phyloP scores from a whole-genome alignment of 2,113 vertebrate genomes.

The Pygoscelis antarcticus region DNA sequence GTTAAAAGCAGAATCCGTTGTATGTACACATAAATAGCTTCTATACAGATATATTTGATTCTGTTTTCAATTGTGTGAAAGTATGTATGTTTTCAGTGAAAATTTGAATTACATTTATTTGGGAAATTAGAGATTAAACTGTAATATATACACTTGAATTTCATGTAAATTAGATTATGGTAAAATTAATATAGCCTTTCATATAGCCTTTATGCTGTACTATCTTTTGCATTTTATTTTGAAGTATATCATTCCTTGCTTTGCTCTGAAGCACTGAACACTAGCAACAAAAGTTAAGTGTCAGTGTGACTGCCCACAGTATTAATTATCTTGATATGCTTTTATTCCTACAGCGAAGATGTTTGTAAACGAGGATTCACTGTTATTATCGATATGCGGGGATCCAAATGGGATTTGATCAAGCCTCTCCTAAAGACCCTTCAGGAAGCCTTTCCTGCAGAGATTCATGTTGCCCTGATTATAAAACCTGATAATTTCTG shows the following conservation, averaged over 20 bases:
- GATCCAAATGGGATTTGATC: conserved; percentile 98
- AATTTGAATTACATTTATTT: neutral
- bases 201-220: neutral
- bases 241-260: neutral
- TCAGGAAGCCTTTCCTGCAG: conserved; percentile 93
- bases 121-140: neutral
- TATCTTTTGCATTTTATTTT: neutral
- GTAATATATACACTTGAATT: neutral
- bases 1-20: neutral
- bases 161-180: neutral
- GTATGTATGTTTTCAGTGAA: neutral
- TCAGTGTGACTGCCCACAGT: neutral
- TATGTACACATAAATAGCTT: neutral
- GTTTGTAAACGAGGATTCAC: conserved; percentile 98
- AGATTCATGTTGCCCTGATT: conserved; percentile 98
- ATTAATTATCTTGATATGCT: conserved; percentile 27
- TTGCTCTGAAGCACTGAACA: neutral
- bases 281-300: neutral
- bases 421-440: conserved; percentile 97
- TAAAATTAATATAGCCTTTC: neutral
- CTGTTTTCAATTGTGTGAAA: neutral
- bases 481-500: conserved; percentile 99
- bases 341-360: conserved; percentile 86
- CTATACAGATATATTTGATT: neutral
- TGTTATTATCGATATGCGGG: conserved; percentile 98